phyloP scores from a whole-genome alignment of 2,113 vertebrate species.

The Pseudorhombus dupliciocellatus region DNA sequence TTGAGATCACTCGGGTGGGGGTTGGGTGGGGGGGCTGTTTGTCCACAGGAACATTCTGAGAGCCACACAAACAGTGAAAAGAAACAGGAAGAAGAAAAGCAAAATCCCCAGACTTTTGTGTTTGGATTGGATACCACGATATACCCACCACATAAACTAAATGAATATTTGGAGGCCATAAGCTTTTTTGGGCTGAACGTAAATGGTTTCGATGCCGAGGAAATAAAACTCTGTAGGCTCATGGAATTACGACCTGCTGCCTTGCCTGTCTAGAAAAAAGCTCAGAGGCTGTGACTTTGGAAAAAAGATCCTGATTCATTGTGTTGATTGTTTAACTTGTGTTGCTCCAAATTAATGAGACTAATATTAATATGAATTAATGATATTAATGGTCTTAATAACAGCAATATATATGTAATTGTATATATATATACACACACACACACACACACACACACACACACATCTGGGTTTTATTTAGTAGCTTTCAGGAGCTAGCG shows the following conservation, averaged over 20 bases:
- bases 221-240: slow-evolving; percentile 50
- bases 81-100: slow-evolving; percentile 62
- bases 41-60: slow-evolving; percentile 71
- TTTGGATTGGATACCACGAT: slow-evolving; percentile 70
- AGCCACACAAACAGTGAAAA: slow-evolving; percentile 71
- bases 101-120: slow-evolving; percentile 80
- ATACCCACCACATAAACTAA: slow-evolving; percentile 49
- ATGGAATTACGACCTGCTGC: slow-evolving; percentile 48
- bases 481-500: slow-evolving; percentile 18
- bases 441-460: no score
- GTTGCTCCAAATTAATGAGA: slow-evolving; percentile 17
- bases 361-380: no score
- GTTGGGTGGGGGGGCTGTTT: slow-evolving; percentile 48
- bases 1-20: slow-evolving; percentile 63
- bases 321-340: slow-evolving; percentile 37
- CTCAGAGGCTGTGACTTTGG: slow-evolving; percentile 36
- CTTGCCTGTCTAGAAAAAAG: slow-evolving; percentile 24
- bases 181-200: slow-evolving; percentile 67
- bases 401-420: slow-evolving; percentile 10
- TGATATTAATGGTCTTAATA: not conserved
- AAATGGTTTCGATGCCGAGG: slow-evolving; percentile 44
- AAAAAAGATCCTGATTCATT: slow-evolving; percentile 43
- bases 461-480: slow-evolving; percentile 22
- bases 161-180: slow-evolving; percentile 68
- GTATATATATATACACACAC: not conserved